Base-by-base conservation (phyloP, 2,113 vertebrate genomes). In the Perca flavescens region DNA sequence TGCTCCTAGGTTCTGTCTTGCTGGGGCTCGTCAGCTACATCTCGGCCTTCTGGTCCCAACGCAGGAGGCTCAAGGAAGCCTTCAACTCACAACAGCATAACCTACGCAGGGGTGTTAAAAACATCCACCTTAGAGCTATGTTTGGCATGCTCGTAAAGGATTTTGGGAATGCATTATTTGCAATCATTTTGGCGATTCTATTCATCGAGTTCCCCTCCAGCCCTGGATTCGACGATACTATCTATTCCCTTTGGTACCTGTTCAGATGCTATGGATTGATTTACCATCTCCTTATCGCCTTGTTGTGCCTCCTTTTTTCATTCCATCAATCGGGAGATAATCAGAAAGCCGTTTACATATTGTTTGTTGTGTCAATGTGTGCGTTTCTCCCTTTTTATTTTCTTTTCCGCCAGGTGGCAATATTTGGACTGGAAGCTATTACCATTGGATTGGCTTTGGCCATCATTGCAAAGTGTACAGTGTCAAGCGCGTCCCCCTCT, bases 271-370 rank as follows among this genome's bases (percentile, higher is more conserved):
- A 2, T 22, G 53, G 53, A 56, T 4, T 56, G 10, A 1, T 56
- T 22, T 22, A 22, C 10, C 53, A 56, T 56, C n/a, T 56, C 21
- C 1, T 2, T 22, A 56, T 13, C 2, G 10, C n/a, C 1, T 13
- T 22, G 53, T 0, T 22, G 10, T 56, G 10, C n/a, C 10, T 56
- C 11, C 11, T 2, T 56, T 22, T 5, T 10, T 3, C 22, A n/a
- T 43, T 2, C 40, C 40, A 22, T 10, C 53, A 22, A 22, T 4
- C 0, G 53, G 21, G 1, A 0, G 11, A 2, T n/a, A n/a, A 22
- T 1, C 3, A 11, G 9, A 0, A 4, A 3, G 0, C 0, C 2
- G 11, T 56, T 56, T 56, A 12, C 53, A 5, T 22, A 12, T 21
- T 4, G 8, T 0, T n/a, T 10, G 4, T 12, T 56, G 3, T 5